Percentiles rank a stretch among this genome's conserved stretches.
Evolutionary conservation across 2,113 vertebrate species (phyloP).

Genomic region (Alexandromys fortis): DNA sequence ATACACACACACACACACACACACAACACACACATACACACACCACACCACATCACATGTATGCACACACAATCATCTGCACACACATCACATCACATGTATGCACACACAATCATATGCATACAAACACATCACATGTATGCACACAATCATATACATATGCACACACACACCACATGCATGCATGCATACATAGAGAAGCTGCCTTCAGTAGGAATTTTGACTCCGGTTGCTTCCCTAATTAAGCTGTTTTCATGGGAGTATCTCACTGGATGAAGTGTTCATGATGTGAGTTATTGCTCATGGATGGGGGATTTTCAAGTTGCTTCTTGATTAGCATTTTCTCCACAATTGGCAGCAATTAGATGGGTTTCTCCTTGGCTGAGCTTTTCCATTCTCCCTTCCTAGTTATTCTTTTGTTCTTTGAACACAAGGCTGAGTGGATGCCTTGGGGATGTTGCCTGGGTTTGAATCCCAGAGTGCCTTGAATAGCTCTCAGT

Average conservation of each 20-base stretch:
- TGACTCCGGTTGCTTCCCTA: conserved; percentile 1
- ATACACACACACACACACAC: neutral
- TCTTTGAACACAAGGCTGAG: neutral
- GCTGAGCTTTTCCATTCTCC: neutral
- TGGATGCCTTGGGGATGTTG: neutral
- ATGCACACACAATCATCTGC: too few relatives aligned
- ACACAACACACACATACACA: neutral
- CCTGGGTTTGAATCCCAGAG: neutral
- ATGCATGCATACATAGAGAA: neutral
- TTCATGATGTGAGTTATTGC: neutral
- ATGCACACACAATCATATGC: neutral
- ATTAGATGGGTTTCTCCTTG: neutral
- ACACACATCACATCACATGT: neutral
- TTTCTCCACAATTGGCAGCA: neutral
- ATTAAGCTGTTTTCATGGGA: conserved; percentile 43
- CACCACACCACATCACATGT: neutral
- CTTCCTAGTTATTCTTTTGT: neutral
- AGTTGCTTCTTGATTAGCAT: neutral
- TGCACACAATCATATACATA: neutral
- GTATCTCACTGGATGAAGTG: neutral
- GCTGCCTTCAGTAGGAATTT: neutral
- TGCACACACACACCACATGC: neutral
- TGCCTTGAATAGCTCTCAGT: neutral
- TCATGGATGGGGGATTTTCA: neutral
- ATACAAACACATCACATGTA: neutral